Evolutionary conservation across 2,888 invertebrate species (phyloP).

Genomic region (Labia minor): DNA sequence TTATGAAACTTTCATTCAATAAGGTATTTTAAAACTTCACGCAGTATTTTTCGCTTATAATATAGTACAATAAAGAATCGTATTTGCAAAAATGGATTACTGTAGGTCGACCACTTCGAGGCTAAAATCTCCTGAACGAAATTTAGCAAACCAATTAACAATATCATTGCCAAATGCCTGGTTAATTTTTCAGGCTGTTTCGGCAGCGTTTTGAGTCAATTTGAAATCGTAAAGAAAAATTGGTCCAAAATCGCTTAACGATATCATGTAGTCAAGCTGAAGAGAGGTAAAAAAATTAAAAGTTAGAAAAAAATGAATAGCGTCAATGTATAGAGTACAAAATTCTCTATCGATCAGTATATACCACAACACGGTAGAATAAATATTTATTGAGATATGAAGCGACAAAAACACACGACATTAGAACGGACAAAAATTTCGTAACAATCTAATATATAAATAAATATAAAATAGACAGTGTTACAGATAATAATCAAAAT

Average conservation of each 20-base stretch:
- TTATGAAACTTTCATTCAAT: too few relatives aligned
- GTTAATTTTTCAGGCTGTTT: neutral
- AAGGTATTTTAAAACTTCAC: too few relatives aligned
- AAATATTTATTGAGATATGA: constrained; percentile 7
- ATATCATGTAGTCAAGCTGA: neutral
- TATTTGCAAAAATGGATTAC: too few relatives aligned
- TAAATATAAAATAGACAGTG: too few relatives aligned
- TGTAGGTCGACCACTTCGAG: too few relatives aligned
- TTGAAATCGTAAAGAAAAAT: neutral
- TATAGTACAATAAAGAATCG: too few relatives aligned
- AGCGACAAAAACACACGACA: neutral
- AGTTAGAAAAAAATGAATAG: neutral
- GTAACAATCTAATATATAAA: neutral
- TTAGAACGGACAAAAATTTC: neutral
- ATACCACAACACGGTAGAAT: neutral
- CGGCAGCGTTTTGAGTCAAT: neutral
- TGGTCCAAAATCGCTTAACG: neutral
- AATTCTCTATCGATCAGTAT: constrained; percentile 13
- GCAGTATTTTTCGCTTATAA: too few relatives aligned
- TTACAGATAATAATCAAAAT: too few relatives aligned
- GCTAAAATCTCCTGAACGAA: too few relatives aligned
- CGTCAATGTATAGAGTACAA: constrained; percentile 7
- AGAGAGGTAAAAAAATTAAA: neutral
- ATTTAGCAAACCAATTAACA: neutral
- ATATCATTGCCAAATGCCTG: neutral